Evolutionary conservation across 2,113 vertebrate species (phyloP), one percentile per base, ranked within the genome.

Genomic region (Aramus guarauna): DNA sequence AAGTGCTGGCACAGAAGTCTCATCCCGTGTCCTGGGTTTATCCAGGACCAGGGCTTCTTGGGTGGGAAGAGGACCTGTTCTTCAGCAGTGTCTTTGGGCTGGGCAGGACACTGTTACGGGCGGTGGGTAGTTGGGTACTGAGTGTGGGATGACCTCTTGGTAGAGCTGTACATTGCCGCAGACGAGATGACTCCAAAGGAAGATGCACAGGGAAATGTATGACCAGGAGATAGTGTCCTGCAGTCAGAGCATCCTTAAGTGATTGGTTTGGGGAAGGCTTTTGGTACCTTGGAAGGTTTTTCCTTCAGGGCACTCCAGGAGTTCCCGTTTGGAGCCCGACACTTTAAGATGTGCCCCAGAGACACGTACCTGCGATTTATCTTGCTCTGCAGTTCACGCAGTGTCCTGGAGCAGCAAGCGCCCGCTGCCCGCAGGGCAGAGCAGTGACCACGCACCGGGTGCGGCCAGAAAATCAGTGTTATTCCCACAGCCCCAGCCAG

Each of bases 241-340:
- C 63, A 37, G 50, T 45, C 41, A 50, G 59, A 23, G 63, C 9
- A 18, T 45, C 39, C 39, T n/a, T 16, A 37, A 56, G 27, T 23
- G 14, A 37, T 17, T n/a, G 36, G 12, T 24, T 82, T 89, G 16
- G 58, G 67, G 37, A 62, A 69, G 27, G 15, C 5, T 71, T 81
- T 36, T 66, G 50, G 13, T 83, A 29, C 21, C 52, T 56, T 29
- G 47, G 24, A 47, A 77, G 12, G 36, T 60, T 77, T 60, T 27
- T 56, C 47, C 36, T 85, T 39, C 53, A 20, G 3, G 10, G 4
- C 5, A 1, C 41, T 72, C 43, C 7, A 30, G 29, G 22, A 24
- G 9, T 41, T 60, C 21, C 27, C 0, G 0, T 68, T 63, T 39
- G 52, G 41, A 90, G 37, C 26, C 29, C 2, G 1, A 11, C 13